These are phyloP conservation scores for Lynx canadensis DNA, from an alignment of 2,113 vertebrate species.

Conservation along the genomic window DNA sequence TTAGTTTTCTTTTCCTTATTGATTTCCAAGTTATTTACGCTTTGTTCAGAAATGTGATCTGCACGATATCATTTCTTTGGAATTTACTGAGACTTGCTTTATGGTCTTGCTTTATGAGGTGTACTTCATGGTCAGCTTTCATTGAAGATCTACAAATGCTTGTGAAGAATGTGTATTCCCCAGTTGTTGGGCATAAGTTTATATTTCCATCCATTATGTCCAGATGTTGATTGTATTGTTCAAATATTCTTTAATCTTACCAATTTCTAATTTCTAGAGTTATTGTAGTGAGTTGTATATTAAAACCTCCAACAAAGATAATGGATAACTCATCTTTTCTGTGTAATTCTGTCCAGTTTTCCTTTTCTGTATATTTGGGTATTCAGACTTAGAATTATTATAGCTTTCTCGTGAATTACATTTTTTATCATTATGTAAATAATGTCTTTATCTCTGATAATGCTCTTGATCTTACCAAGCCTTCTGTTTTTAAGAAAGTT, in stretches of 20 bases:
- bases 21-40: background rate
- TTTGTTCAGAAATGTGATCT: constrained; percentile 6
- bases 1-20: background rate
- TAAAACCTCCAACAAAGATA: background rate
- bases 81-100: background rate
- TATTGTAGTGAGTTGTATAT: background rate
- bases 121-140: background rate
- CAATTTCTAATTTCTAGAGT: background rate
- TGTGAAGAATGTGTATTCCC: background rate
- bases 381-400: background rate
- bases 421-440: background rate
- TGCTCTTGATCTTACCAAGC: background rate
- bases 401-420: background rate
- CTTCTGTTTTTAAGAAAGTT: background rate
- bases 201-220: background rate
- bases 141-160: background rate
- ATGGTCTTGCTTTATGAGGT: background rate
- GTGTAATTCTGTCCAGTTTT: background rate
- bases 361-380: background rate
- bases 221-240: background rate
- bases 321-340: background rate
- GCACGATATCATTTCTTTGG: background rate
- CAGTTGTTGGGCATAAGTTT: background rate
- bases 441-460: background rate
- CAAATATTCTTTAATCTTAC: constrained; percentile 7